Evolutionary conservation across 2,113 vertebrate species (phyloP).

Genomic region (Herpailurus yagouaroundi): DNA sequence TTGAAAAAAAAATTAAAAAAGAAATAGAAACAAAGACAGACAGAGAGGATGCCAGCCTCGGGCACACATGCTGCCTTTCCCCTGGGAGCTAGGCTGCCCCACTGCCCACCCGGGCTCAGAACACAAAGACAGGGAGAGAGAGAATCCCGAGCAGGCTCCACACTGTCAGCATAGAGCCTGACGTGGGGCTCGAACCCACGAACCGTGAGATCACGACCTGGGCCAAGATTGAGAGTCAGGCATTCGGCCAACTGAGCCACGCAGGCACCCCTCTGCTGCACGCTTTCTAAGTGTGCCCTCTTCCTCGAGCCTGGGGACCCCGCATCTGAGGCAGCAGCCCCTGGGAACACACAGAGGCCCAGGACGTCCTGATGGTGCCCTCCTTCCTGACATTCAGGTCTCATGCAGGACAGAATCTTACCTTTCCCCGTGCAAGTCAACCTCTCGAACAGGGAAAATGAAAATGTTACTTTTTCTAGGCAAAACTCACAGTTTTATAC

Average conservation of each 20-base stretch:
- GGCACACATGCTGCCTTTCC: too few species aligned
- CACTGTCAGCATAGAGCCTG: too few species aligned
- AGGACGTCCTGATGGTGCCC: fast-evolving
- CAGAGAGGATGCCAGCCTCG: background rate
- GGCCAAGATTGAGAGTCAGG: too few species aligned
- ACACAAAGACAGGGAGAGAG: too few species aligned
- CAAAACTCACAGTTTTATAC: background rate
- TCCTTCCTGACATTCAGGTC: fast-evolving
- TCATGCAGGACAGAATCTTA: background rate
- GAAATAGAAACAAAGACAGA: background rate
- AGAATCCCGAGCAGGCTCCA: too few species aligned
- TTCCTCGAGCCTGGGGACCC: background rate
- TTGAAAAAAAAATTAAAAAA: too few species aligned
- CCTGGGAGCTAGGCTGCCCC: fast-evolving
- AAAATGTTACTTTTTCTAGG: background rate
- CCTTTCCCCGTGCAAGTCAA: background rate
- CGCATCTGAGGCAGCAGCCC: fast-evolving
- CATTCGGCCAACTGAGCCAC: too few species aligned
- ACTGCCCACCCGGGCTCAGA: background rate
- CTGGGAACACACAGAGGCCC: fast-evolving
- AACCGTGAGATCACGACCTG: too few species aligned
- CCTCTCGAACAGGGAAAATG: background rate
- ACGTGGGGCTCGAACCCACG: too few species aligned
- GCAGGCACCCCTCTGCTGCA: fast-evolving
- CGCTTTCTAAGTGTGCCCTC: fast-evolving